Evolutionary conservation across 2,113 vertebrate species (phyloP), one percentile per base, ranked within the genome.

Genomic region (Callospermophilus lateralis): DNA sequence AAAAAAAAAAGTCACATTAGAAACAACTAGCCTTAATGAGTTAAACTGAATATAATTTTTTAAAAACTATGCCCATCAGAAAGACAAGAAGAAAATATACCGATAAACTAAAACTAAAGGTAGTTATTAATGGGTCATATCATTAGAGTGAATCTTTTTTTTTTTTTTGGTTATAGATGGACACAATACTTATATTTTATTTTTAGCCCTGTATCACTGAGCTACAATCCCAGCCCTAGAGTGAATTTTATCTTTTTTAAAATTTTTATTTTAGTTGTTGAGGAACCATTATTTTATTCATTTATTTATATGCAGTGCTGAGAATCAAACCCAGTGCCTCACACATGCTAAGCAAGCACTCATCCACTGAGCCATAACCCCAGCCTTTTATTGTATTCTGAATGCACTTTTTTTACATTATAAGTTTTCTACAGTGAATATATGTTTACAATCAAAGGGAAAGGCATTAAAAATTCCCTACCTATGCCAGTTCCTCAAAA

Each of bases 401-500:
- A 67, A 55, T 70, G 22, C 9, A 84, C 72, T 42, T 72, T 42
- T 72, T 68, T 26, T 74, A 61, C 68, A 32, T 51, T 68, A 11
- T 83, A 92, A 45, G 37, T 67, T 70, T 85, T 83, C 32, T 92
- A 84, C 22, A 70, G 19, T 53, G 8, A 90, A 81, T 3, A 15
- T 89, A 68, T 13, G 0, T 67, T 70, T 89, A 84, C 79, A 61
- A 90, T 91, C 34, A 78, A 28, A 5, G 8, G 37, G 70, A 63
- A 80, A 67, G 10, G 8, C 42, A 76, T 65, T 42, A 93, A 91
- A 97, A 92, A 89, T 95, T 67, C 61, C 84, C 58, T 95, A 42
- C 17, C 39, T n/a, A 37, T 13, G 19, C n/a, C 22, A 92, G 68
- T 84, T 94, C 96, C 93, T 95, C 87, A 96, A 88, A 96, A 86